Evolutionary conservation across 2,888 invertebrate species (phyloP).

Genomic region (Timema cristinae): DNA sequence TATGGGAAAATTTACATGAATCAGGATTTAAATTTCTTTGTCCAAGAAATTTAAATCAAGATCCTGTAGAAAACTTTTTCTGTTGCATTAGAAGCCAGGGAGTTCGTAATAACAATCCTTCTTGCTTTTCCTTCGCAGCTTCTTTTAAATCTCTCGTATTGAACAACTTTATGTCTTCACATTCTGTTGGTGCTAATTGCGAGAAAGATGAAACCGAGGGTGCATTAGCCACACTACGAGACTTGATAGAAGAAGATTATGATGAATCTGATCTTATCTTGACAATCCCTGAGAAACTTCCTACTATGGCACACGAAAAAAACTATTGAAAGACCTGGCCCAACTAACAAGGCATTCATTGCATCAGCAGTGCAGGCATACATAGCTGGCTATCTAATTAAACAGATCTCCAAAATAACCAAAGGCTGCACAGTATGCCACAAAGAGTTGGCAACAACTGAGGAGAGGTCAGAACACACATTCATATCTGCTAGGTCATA

Average conservation of each 20-base stretch:
- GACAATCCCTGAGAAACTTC: no score
- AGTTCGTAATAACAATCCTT: constrained; percentile 3
- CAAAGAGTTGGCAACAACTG: no score
- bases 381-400: no score
- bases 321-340: no score
- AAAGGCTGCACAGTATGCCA: no score
- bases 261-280: no score
- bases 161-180: constrained; percentile 7
- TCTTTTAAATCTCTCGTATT: constrained; percentile 5
- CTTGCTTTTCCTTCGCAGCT: neutral
- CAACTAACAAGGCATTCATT: no score
- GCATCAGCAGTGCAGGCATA: no score
- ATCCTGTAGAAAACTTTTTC: constrained; percentile 3
- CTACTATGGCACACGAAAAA: no score
- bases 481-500: no score
- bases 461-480: no score
- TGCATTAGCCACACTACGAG: neutral
- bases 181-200: neutral
- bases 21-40: neutral
- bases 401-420: no score
- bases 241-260: neutral
- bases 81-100: neutral
- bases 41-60: neutral
- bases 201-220: neutral
- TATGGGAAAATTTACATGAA: neutral